Percentiles rank a stretch among this genome's conserved stretches.
These are phyloP conservation scores for Sussaba pulchella DNA, from an alignment of 2,888 invertebrate species.

Conservation along the genomic window DNA sequence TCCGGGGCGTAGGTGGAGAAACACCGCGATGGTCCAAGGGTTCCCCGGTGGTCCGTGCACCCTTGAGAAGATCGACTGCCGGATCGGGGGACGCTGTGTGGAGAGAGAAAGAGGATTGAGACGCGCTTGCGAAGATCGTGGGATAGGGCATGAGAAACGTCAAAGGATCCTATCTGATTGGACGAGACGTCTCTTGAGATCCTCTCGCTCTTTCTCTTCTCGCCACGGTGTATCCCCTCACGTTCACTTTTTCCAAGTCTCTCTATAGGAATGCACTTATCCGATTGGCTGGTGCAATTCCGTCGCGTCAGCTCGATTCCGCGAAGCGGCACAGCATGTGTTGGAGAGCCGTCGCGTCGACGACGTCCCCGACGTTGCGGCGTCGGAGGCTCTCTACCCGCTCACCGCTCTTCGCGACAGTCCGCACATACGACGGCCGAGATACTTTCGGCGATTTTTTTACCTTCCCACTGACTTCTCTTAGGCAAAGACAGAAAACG, in stretches of 20 bases:
- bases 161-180: constrained; percentile 83
- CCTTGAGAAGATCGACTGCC: constrained; percentile 54
- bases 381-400: constrained; percentile 43
- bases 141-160: constrained; percentile 83
- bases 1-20: constrained; percentile 20
- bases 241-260: too few species aligned
- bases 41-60: constrained; percentile 2
- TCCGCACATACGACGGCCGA: constrained; percentile 22
- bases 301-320: constrained; percentile 80
- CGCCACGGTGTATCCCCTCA: background rate
- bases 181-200: constrained; percentile 76
- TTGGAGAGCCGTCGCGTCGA: constrained; percentile 42
- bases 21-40: constrained; percentile 55
- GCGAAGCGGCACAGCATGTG: constrained; percentile 56
- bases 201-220: constrained; percentile 45
- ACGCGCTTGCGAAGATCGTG: constrained; percentile 78
- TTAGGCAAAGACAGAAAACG: constrained; percentile 11
- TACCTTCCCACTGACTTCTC: background rate
- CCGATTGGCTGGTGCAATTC: constrained; percentile 83
- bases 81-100: constrained; percentile 49
- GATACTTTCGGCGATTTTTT: constrained; percentile 45
- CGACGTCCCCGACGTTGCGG: constrained; percentile 48
- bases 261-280: constrained; percentile 83
- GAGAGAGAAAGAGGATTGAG: constrained; percentile 59
- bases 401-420: background rate